These are phyloP conservation scores for Etheostoma nigrum DNA, from an alignment of 2,797 vertebrate species.

Conservation along the genomic window DNA sequence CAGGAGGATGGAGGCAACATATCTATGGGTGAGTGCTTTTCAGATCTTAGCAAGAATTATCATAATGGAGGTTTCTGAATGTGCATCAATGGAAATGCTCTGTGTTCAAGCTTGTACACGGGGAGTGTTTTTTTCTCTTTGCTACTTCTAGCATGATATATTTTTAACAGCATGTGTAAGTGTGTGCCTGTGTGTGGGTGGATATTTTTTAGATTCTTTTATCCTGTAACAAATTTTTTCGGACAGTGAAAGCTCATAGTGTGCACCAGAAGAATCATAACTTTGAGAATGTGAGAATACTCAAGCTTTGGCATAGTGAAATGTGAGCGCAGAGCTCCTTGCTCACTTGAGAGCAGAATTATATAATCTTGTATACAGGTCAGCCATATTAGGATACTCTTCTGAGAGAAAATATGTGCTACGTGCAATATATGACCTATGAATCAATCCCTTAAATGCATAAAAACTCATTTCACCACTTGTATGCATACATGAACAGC, in stretches of 20 bases:
- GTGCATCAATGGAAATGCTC: slow-evolving; percentile 48
- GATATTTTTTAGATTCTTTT: slow-evolving; percentile 39
- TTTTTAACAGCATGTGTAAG: slow-evolving; percentile 68
- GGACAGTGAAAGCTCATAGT: slow-evolving; percentile 20
- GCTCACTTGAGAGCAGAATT: slow-evolving; percentile 59
- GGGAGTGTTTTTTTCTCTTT: slow-evolving; percentile 60
- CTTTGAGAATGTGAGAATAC: slow-evolving; percentile 43
- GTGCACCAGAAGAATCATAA: slow-evolving; percentile 35
- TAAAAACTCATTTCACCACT: slow-evolving; percentile 4
- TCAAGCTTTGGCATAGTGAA: slow-evolving; percentile 49
- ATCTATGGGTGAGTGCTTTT: slow-evolving; percentile 79
- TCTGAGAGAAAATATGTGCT: slow-evolving; percentile 34
- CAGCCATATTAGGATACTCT: slow-evolving; percentile 63
- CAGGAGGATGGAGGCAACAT: slow-evolving; percentile 71
- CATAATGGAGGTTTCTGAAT: slow-evolving; percentile 48
- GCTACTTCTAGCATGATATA: slow-evolving; percentile 65
- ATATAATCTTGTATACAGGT: slow-evolving; percentile 70
- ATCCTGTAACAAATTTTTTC: slow-evolving; percentile 23
- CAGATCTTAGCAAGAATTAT: slow-evolving; percentile 55
- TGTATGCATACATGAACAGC: slow-evolving; percentile 6
- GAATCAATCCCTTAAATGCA: slow-evolving; percentile 14
- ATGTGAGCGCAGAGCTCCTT: slow-evolving; percentile 43
- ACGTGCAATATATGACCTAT: not conserved
- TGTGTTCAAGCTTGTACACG: slow-evolving; percentile 43
- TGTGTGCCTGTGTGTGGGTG: slow-evolving; percentile 56